A percentile compares a stretch with the other conserved stretches of the same genome.
Conservation (phyloP, 2,888 invertebrate species). For the Bombylius discolor region DNA sequence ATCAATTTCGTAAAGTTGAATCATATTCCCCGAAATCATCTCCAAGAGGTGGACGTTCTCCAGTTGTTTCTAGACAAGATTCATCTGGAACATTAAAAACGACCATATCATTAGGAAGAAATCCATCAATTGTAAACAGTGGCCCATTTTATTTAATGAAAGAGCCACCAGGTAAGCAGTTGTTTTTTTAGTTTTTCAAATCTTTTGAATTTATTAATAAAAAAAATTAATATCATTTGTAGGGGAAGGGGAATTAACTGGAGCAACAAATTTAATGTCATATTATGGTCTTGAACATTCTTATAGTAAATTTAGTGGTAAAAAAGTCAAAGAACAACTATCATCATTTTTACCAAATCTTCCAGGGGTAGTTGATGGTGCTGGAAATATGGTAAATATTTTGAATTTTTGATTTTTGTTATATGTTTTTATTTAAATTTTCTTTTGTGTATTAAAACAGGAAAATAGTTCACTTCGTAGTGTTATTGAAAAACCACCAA, state of each 20-base stretch:
- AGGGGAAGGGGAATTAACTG: slow-evolving; percentile 88
- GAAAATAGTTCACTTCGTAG: slow-evolving; percentile 81
- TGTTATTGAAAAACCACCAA: slow-evolving; percentile 90
- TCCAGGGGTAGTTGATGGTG: slow-evolving; percentile 89
- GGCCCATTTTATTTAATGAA: slow-evolving; percentile 98
- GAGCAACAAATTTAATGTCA: slow-evolving; percentile 93
- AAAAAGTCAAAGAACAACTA: slow-evolving; percentile 86
- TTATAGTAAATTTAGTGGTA: slow-evolving; percentile 94
- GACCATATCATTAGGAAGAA: slow-evolving; percentile 92
- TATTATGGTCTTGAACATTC: slow-evolving; percentile 94
- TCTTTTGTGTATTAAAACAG: slow-evolving; percentile 20
- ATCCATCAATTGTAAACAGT: slow-evolving; percentile 92
- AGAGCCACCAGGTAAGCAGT: slow-evolving; percentile 70
- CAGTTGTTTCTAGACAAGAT: slow-evolving; percentile 91
- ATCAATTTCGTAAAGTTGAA: slow-evolving; percentile 85
- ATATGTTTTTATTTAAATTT: background rate
- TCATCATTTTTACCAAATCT: slow-evolving; percentile 91
- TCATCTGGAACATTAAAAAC: slow-evolving; percentile 95
- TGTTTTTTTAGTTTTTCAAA: background rate
- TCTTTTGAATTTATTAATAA: background rate
- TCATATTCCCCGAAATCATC: slow-evolving; percentile 94
- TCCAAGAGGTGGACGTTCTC: slow-evolving; percentile 84
- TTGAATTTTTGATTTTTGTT: background rate
- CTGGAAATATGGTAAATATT: slow-evolving; percentile 51
- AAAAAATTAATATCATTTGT: slow-evolving; percentile 19